Evolutionary conservation across 2,113 vertebrate genomes (phyloP).

Genomic region (Alethe diademata): DNA sequence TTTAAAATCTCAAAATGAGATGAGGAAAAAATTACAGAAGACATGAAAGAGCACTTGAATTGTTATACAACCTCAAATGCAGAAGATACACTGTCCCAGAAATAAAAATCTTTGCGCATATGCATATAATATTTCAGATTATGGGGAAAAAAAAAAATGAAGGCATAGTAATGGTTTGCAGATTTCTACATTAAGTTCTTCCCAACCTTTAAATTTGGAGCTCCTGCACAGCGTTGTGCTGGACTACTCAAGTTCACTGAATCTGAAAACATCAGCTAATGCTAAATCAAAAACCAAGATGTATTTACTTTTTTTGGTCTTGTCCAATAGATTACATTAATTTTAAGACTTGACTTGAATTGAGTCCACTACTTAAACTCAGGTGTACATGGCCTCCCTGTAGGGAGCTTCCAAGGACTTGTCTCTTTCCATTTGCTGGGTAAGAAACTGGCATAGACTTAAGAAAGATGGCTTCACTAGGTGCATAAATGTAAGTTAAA

Average conservation of each 20-base stretch:
- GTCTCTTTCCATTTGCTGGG: background rate
- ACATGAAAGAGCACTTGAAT: background rate
- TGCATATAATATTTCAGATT: background rate
- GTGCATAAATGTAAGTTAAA: background rate
- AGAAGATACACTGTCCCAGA: background rate
- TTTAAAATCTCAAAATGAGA: conserved; percentile 17
- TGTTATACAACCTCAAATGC: background rate
- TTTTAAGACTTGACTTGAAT: background rate
- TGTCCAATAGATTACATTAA: background rate
- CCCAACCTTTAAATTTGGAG: background rate
- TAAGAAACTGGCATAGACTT: background rate
- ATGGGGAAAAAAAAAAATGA: background rate
- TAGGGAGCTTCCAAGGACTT: background rate
- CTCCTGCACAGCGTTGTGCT: background rate
- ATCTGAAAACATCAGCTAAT: background rate
- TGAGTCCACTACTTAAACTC: background rate
- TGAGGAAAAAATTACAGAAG: background rate
- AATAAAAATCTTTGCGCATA: background rate
- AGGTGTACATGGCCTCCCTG: background rate
- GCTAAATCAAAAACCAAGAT: background rate
- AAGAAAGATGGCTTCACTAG: background rate
- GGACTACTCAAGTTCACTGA: background rate
- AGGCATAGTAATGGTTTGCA: background rate
- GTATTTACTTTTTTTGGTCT: background rate
- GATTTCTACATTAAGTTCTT: background rate